Conservation (phyloP, 1,140 invertebrate species). For the Nephotettix cincticeps region DNA sequence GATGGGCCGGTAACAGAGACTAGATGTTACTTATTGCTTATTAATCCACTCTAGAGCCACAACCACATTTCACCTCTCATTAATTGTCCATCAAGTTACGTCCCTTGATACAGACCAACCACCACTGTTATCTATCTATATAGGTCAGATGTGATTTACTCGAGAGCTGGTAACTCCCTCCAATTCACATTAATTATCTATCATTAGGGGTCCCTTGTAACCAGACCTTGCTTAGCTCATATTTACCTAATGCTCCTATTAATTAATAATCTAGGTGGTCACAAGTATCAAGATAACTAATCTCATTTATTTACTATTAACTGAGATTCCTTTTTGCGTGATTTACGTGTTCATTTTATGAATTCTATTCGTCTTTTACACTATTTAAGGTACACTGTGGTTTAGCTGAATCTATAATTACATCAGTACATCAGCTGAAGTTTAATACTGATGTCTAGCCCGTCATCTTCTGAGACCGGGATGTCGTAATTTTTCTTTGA, state of each 20-base stretch:
- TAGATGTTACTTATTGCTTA: neutral
- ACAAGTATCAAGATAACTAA: too few relatives aligned
- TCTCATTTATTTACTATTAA: neutral
- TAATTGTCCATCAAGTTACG: neutral
- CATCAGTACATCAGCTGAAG: too few relatives aligned
- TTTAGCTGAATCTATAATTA: too few relatives aligned
- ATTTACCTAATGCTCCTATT: neutral
- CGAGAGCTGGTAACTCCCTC: neutral
- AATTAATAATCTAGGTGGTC: too few relatives aligned
- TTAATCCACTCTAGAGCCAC: neutral
- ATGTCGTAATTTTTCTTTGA: too few relatives aligned
- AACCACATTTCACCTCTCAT: neutral
- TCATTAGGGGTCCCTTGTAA: neutral
- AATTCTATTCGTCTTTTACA: neutral
- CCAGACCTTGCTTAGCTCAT: neutral
- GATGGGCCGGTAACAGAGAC: neutral
- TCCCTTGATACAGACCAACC: neutral
- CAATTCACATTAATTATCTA: neutral
- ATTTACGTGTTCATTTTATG: neutral
- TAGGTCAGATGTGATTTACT: neutral
- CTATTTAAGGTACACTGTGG: neutral
- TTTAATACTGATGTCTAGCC: too few relatives aligned
- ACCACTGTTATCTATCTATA: neutral
- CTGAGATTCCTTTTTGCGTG: neutral
- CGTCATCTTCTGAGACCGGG: too few relatives aligned